Evolutionary conservation across 2,888 invertebrate species (phyloP), one percentile per base, ranked within the genome.

Genomic region (Drosophila multiciliata): DNA sequence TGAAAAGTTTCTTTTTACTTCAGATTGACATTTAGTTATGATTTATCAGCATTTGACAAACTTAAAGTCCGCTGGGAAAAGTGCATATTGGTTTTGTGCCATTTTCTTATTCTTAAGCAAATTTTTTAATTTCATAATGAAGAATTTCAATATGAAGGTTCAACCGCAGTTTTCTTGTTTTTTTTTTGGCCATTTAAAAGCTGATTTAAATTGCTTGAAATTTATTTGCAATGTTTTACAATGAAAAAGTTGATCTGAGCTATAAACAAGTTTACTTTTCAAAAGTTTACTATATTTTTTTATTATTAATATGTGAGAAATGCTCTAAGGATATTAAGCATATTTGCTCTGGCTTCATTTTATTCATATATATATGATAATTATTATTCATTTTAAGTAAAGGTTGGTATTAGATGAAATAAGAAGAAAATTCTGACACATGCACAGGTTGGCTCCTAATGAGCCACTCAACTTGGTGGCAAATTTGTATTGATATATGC

Each of bases 401-500:
- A 20, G 12, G 20, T 53, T 5, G 5, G 8, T 9, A 5, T 15
- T 53, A 5, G 0, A 5, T 9, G 15, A 20, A 20, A 8, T 53
- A 15, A 3, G 1, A 15, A 20, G 8, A 9, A 53, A 6, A n/a
- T 20, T 8, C 0, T 50, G 50, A 8, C 26, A 49, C n/a, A 6
- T 32, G 32, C 42, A 20, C 32, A 50, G 29, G 20, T 40, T n/a
- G 26, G 17, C 11, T 35, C 15, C 58, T 59, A 72, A 72, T 49
- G 49, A 72, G 49, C 40, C 53, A 36, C 64, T 54, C 55, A 38
- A 26, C 32, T 35, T 48, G 17, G 35, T 38, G 49, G 49, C 36
- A 67, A 57, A 64, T 63, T 40, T 60, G 50, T 59, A 59, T 68
- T 66, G 32, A 57, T 45, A 57, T 65, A 9, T 11, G 23, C 23